A percentile compares a stretch with the other conserved stretches of the same genome.
Conservation (phyloP, 2,797 vertebrate genomes). For the Coilia nasus region DNA sequence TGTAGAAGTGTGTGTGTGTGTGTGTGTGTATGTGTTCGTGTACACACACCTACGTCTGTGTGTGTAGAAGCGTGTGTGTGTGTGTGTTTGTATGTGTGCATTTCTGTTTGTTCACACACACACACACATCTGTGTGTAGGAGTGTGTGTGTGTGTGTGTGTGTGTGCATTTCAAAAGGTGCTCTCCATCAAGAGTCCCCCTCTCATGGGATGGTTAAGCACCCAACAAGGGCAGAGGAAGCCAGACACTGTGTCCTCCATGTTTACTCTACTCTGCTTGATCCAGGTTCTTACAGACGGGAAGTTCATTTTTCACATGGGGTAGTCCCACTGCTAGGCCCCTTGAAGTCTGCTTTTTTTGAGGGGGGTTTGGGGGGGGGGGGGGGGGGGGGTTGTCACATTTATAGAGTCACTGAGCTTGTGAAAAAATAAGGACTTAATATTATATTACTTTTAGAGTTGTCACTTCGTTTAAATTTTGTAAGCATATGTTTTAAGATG, state of each 20-base stretch:
- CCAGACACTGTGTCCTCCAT: slow-evolving; percentile 68
- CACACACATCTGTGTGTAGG: not conserved
- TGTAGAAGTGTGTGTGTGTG: slow-evolving; percentile 29
- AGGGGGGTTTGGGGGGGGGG: no score
- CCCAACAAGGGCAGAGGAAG: slow-evolving; percentile 74
- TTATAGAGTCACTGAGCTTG: no score
- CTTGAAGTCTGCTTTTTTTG: no score
- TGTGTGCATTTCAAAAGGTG: not conserved
- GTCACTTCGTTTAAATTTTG: no score
- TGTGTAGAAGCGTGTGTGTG: not conserved
- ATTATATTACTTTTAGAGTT: no score
- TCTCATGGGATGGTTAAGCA: slow-evolving; percentile 70
- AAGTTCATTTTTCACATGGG: slow-evolving; percentile 12
- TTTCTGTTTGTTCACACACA: not conserved
- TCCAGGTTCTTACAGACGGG: not conserved
- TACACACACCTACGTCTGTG: not conserved
- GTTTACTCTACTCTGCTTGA: slow-evolving; percentile 65
- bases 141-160: not conserved
- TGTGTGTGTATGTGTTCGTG: not conserved
- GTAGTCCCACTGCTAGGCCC: not conserved
- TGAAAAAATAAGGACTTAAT: no score
- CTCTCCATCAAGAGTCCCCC: slow-evolving; percentile 39
- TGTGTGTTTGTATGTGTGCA: slow-evolving; percentile 9
- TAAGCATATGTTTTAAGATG: no score
- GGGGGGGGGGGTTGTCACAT: no score